Percentiles rank a stretch among this genome's conserved stretches.
Evolutionary conservation across 1,140 invertebrate species (phyloP).

Genomic region (Cyrtorhinus lividipennis): DNA sequence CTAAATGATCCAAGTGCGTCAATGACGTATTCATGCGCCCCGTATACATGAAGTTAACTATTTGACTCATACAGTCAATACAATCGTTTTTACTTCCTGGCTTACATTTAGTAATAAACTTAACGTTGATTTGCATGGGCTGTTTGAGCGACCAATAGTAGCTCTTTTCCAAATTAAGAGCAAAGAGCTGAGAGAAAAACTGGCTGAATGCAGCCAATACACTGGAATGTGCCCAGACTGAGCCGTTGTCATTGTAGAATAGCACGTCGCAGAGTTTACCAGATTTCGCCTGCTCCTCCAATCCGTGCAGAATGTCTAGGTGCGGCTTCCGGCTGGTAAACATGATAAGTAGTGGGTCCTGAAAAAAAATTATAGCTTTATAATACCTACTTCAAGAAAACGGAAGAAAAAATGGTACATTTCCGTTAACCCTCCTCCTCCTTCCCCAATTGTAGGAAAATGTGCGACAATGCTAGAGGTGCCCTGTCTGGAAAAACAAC

Average conservation of each 20-base stretch:
- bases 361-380: too few relatives aligned
- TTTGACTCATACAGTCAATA: slow-evolving; percentile 2
- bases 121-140: slow-evolving; percentile 9
- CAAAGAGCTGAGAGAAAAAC: slow-evolving; percentile 5
- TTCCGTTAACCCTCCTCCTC: too few relatives aligned
- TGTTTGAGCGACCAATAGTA: slow-evolving; percentile 14
- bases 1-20: slow-evolving; percentile 5
- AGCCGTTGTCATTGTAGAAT: background rate
- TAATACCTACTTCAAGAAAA: too few relatives aligned
- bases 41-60: slow-evolving; percentile 14
- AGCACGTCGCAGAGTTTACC: slow-evolving; percentile 13
- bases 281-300: background rate
- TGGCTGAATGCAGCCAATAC: slow-evolving; percentile 12
- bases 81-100: slow-evolving; percentile 10
- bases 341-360: too few relatives aligned
- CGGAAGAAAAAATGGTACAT: too few relatives aligned
- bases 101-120: slow-evolving; percentile 10
- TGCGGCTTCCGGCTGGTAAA: too few relatives aligned
- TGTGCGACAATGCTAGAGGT: too few relatives aligned
- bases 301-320: too few relatives aligned
- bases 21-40: slow-evolving; percentile 1
- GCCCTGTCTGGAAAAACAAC: too few relatives aligned
- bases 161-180: background rate
- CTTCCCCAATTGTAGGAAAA: too few relatives aligned
- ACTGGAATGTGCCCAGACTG: slow-evolving; percentile 12